Base-by-base conservation (phyloP, 2,797 vertebrate species). In the Eulemur coronatus region DNA sequence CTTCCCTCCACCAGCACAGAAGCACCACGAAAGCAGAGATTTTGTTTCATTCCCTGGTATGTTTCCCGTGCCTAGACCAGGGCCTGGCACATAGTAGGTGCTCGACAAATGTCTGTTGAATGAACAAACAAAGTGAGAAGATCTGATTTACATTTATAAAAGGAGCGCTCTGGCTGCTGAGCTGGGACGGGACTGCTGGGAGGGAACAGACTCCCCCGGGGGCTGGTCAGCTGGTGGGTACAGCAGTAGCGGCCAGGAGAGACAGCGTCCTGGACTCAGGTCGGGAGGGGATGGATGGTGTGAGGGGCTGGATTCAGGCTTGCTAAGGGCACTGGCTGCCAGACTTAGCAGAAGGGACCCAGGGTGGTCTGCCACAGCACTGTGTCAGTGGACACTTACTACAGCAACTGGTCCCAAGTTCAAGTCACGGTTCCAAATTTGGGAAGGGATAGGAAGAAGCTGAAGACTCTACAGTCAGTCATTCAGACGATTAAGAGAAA, bases 211-310 rank as follows among this genome's bases (percentile, higher is more conserved):
- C 18, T n/a, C 24, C 33, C 50, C 22, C 0, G 3, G 41, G 38
- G n/a, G 17, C 80, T 15, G 41, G n/a, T 38, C 72, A 13, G 43
- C 73, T 43, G 48, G 10, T 30, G 20, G 43, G n/a, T 14, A 20
- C 8, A 17, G 3, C 3, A 9, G n/a, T 1, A 20, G 48, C 43
- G 61, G 46, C 33, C 50, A 33, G 89, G 57, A 52, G 61, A 59
- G 46, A 26, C 22, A 20, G 33, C 9, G 0, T 22, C 35, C 63
- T 28, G 75, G 50, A 28, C 35, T 0, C 3, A 3, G 14, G 38
- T 5, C 5, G 2, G 33, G 33, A 67, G 63, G n/a, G 63, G 12
- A 5, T 0, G 18, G 48, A 24, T 30, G 9, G 15, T 0, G 0
- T 43, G 57, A 30, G 69, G 84, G 7, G 5, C 57, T 7, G 26